Percentiles rank a stretch among this genome's conserved stretches.
phyloP scores from a whole-genome alignment of 2,113 vertebrate species.

The Tragulus kanchil region DNA sequence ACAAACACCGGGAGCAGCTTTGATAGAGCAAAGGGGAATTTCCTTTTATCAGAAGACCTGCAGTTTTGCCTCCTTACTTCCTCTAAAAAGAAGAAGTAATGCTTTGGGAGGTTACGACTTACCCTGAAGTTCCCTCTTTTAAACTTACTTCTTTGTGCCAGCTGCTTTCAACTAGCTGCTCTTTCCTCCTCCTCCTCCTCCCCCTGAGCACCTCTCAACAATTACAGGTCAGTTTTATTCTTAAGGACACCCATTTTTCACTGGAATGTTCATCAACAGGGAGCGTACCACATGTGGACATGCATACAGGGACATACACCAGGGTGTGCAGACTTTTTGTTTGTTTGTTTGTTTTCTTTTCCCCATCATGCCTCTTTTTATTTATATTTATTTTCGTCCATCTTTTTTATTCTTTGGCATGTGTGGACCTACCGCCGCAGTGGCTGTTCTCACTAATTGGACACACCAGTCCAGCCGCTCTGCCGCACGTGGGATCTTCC shows the following conservation, averaged over 20 bases:
- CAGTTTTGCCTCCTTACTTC: conserved; percentile 84
- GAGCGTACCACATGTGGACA: neutral
- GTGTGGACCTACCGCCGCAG: too few species aligned
- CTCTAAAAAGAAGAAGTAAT: conserved; percentile 83
- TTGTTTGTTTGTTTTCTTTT: too few species aligned
- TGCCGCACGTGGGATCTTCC: too few species aligned
- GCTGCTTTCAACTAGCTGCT: neutral
- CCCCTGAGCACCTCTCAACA: neutral
- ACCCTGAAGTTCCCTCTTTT: conserved; percentile 65
- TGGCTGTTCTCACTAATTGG: too few species aligned
- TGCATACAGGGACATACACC: neutral
- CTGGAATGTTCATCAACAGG: neutral
- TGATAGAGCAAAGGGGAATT: conserved; percentile 83
- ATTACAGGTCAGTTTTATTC: neutral
- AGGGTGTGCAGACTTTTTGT: neutral
- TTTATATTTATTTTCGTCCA: too few species aligned
- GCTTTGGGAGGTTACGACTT: conserved; percentile 63
- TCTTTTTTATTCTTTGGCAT: too few species aligned
- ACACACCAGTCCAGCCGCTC: too few species aligned
- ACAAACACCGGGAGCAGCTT: conserved; percentile 75
- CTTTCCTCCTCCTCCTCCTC: neutral
- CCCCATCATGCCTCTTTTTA: too few species aligned
- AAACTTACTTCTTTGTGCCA: neutral
- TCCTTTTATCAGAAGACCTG: conserved; percentile 79
- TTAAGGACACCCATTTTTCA: neutral